Conservation (phyloP, 35 echinoderm and acorn worm species). For the Amphiura filiformis region DNA sequence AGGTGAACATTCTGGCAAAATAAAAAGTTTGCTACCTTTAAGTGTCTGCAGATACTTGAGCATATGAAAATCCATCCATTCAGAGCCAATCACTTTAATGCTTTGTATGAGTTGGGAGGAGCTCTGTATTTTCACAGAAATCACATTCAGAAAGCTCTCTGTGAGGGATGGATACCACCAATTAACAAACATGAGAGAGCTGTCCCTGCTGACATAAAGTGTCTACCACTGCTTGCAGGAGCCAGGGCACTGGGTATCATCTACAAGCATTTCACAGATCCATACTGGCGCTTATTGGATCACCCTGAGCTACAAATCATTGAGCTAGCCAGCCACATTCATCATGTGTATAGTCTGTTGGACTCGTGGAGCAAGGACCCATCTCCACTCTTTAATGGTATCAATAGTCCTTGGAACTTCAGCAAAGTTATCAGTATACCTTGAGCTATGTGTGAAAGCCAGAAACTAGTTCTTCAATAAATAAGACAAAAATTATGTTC, state of each 20-base stretch:
- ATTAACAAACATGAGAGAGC: slow-evolving; percentile 5
- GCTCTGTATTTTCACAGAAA: background rate
- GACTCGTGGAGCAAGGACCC: background rate
- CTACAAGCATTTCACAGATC: slow-evolving; percentile 29
- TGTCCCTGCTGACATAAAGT: slow-evolving; percentile 13
- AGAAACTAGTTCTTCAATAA: too few relatives aligned
- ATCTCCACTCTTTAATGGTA: background rate
- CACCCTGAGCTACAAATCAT: background rate
- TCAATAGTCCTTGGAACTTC: too few relatives aligned
- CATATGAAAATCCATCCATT: background rate
- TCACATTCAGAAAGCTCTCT: background rate
- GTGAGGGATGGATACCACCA: slow-evolving; percentile 3
- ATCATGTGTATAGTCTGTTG: background rate
- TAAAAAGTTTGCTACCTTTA: background rate
- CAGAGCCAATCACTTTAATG: slow-evolving; percentile 32
- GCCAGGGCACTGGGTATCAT: slow-evolving; percentile 25
- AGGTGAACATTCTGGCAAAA: slow-evolving; percentile 4
- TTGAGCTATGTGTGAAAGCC: too few relatives aligned
- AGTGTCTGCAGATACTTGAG: background rate
- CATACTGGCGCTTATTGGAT: background rate
- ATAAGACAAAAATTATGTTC: too few relatives aligned
- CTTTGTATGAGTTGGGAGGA: slow-evolving; percentile 5
- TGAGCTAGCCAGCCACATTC: background rate
- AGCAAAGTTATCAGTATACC: too few relatives aligned
- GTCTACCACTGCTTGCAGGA: slow-evolving; percentile 29